phyloP scores from a whole-genome alignment of 1,140 invertebrate species.

The Leptopilina clavipes region DNA sequence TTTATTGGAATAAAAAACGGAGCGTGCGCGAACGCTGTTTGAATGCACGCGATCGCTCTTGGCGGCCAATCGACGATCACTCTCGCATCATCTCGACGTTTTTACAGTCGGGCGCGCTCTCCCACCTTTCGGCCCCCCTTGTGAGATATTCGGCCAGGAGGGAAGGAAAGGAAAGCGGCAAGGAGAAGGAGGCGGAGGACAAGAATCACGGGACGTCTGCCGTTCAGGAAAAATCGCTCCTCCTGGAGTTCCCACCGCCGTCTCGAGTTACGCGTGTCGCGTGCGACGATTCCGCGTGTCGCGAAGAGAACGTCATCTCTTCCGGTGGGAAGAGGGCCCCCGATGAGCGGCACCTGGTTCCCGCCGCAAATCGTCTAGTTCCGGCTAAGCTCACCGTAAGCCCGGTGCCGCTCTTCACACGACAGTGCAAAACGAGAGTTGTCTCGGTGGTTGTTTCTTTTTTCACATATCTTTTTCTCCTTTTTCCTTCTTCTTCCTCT shows the following conservation, averaged over 20 bases:
- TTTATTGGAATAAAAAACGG: background rate
- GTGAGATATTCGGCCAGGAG: constrained; percentile 19
- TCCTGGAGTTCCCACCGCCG: constrained; percentile 31
- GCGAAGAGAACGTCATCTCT: constrained; percentile 22
- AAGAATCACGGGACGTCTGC: constrained; percentile 33
- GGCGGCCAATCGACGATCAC: constrained; percentile 19
- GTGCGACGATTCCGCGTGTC: constrained; percentile 30
- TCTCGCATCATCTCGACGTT: constrained; percentile 15
- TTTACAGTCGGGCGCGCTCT: constrained; percentile 23
- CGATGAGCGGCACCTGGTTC: constrained; percentile 28
- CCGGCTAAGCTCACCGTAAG: constrained; percentile 16
- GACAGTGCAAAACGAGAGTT: constrained; percentile 1
- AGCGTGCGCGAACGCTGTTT: constrained; percentile 21
- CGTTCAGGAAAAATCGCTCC: constrained; percentile 30
- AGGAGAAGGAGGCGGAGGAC: constrained; percentile 43
- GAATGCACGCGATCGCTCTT: constrained; percentile 24
- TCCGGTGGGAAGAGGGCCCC: background rate
- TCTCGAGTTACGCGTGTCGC: constrained; percentile 33
- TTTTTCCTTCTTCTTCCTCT: background rate
- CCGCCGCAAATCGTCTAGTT: constrained; percentile 15
- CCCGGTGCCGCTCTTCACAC: constrained; percentile 26
- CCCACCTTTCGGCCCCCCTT: background rate
- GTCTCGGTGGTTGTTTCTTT: constrained; percentile 7
- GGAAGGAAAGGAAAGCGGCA: constrained; percentile 14
- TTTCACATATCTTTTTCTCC: too few relatives aligned